A percentile compares a stretch with the other conserved stretches of the same genome.
Evolutionary conservation across 2,113 vertebrate genomes (phyloP).

Genomic region (Xiphias gladius): DNA sequence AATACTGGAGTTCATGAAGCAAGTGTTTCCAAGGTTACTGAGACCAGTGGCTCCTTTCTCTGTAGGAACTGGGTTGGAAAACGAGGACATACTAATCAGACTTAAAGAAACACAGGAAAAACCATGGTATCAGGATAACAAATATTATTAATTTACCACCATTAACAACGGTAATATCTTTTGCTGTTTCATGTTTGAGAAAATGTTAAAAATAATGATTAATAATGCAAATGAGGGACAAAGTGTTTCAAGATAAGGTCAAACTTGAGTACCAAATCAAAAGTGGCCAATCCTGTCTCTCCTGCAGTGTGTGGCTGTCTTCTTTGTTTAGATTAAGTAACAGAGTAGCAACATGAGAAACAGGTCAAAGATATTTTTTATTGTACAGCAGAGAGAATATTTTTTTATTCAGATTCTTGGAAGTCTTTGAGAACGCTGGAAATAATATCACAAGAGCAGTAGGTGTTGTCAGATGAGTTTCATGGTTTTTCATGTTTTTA

Average conservation of each 20-base stretch:
- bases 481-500: too few relatives aligned
- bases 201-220: neutral
- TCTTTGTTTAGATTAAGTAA: too few relatives aligned
- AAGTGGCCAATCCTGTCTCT: too few relatives aligned
- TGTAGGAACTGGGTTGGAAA: constrained; percentile 89
- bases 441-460: too few relatives aligned
- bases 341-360: too few relatives aligned
- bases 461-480: too few relatives aligned
- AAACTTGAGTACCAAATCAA: too few relatives aligned
- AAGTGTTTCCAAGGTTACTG: constrained; percentile 98
- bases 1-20: constrained; percentile 99
- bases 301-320: too few relatives aligned
- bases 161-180: neutral
- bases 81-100: neutral
- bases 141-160: neutral
- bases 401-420: too few relatives aligned
- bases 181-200: neutral
- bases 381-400: too few relatives aligned
- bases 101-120: neutral
- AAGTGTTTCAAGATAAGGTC: neutral
- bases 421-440: too few relatives aligned
- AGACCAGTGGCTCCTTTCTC: constrained; percentile 98
- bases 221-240: neutral
- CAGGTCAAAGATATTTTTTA: too few relatives aligned
- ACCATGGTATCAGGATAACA: neutral